Evolutionary conservation across 1,140 invertebrate genomes (phyloP).

Genomic region (Drosophila rufa): DNA sequence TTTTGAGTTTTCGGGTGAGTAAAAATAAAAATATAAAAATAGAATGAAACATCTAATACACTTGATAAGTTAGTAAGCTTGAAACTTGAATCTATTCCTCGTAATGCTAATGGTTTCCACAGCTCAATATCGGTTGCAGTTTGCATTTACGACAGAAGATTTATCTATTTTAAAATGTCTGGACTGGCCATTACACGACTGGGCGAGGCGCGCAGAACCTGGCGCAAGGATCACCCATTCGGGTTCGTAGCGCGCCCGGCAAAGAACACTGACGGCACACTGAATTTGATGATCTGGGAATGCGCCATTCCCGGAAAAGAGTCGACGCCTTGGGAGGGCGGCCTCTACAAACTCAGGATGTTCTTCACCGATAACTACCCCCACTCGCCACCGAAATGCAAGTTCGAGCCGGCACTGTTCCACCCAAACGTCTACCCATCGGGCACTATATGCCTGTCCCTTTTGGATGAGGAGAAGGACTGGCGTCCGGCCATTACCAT

Average conservation of each 20-base stretch:
- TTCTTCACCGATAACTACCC: constrained; percentile 99
- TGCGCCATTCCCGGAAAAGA: constrained; percentile 99
- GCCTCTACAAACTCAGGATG: constrained; percentile 98
- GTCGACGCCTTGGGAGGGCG: constrained; percentile 99
- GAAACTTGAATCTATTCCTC: no score
- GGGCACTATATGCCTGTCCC: constrained; percentile 98
- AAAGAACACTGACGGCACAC: constrained; percentile 97
- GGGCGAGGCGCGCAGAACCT: constrained; percentile 98
- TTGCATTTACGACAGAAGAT: not conserved
- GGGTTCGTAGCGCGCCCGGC: constrained; percentile 90
- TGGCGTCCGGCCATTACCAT: constrained; percentile 99
- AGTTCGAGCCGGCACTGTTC: constrained; percentile 99
- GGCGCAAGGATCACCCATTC: constrained; percentile 99
- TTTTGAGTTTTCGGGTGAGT: no score
- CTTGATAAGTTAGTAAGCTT: no score
- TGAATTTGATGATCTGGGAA: constrained; percentile 99
- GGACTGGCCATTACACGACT: constrained; percentile 98
- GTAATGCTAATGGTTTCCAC: no score
- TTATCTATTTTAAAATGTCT: no score
- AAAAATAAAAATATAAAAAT: no score
- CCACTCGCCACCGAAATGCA: constrained; percentile 99
- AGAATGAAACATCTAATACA: no score
- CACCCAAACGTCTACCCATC: constrained; percentile 99
- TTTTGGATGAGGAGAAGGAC: constrained; percentile 99
- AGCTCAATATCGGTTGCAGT: no score